Conservation (phyloP, 2,888 invertebrate genomes). For the Pegoplata infirma region DNA sequence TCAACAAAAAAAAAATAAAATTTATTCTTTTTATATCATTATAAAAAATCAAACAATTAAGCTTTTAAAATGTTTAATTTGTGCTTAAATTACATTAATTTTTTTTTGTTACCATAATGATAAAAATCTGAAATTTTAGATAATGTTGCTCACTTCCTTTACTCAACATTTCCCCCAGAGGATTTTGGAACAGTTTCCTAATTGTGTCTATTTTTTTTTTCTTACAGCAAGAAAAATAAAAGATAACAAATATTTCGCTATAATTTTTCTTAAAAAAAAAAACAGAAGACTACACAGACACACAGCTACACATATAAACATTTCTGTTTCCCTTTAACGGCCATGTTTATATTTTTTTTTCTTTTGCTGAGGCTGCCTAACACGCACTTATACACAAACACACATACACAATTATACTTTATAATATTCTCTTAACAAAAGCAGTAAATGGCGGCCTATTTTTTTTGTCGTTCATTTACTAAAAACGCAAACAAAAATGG, state of each 20-base stretch:
- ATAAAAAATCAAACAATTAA: no score
- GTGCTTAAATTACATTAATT: slow-evolving; percentile 23
- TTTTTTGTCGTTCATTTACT: slow-evolving; percentile 17
- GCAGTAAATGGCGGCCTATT: slow-evolving; percentile 43
- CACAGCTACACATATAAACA: slow-evolving; percentile 6
- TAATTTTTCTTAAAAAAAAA: slow-evolving; percentile 27
- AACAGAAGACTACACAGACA: slow-evolving; percentile 9
- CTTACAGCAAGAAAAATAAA: neutral
- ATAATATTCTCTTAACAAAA: slow-evolving; percentile 11
- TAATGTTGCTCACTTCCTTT: neutral
- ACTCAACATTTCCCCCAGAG: neutral
- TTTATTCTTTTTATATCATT: no score
- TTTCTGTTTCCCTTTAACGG: slow-evolving; percentile 46
- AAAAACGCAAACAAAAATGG: slow-evolving; percentile 3
- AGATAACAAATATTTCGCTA: slow-evolving; percentile 20
- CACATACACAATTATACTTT: slow-evolving; percentile 6
- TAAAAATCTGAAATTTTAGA: slow-evolving; percentile 2
- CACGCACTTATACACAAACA: slow-evolving; percentile 12
- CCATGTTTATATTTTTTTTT: slow-evolving; percentile 5
- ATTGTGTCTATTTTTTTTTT: slow-evolving; percentile 29
- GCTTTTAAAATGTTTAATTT: slow-evolving; percentile 19
- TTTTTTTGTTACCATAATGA: neutral
- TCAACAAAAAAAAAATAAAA: no score
- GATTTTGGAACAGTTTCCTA: slow-evolving; percentile 32
- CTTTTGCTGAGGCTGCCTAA: neutral